Evolutionary conservation across 2,113 vertebrate genomes (phyloP).

Genomic region (Gasterosteus aculeatus): DNA sequence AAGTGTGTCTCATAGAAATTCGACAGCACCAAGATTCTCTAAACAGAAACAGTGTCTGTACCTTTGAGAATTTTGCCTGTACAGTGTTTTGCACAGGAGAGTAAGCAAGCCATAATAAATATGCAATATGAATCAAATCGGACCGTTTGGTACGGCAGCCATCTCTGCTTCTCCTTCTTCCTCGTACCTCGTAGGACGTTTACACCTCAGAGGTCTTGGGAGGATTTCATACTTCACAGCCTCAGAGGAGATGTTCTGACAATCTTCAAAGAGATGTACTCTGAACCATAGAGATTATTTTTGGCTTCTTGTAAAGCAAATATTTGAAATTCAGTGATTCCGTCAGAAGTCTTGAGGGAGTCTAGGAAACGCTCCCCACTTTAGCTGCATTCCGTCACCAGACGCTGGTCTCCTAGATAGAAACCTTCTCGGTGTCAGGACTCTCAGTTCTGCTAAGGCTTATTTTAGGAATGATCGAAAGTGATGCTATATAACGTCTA

Average conservation of each 20-base stretch:
- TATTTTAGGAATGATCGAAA: background rate
- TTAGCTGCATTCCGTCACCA: background rate
- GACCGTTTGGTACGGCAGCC: background rate
- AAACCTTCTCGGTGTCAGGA: background rate
- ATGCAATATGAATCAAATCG: slow-evolving; percentile 5
- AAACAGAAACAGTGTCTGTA: background rate
- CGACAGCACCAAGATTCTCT: background rate
- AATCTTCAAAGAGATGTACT: slow-evolving; percentile 43
- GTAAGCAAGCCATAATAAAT: slow-evolving; percentile 10
- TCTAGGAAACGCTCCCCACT: slow-evolving; percentile 6
- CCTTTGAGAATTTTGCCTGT: slow-evolving; percentile 5
- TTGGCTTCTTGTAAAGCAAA: background rate
- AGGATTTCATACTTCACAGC: slow-evolving; percentile 29
- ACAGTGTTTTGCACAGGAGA: background rate
- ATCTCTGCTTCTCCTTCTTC: slow-evolving; percentile 10
- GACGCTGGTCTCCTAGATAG: background rate
- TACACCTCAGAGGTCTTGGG: slow-evolving; percentile 17
- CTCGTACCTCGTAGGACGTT: slow-evolving; percentile 8
- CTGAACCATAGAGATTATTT: slow-evolving; percentile 20
- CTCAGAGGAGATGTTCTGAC: slow-evolving; percentile 14
- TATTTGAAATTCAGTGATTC: slow-evolving; percentile 18
- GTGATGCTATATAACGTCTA: background rate
- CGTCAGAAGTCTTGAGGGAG: background rate
- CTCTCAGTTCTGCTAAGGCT: background rate
- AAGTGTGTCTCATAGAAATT: background rate